Evolutionary conservation across 2,797 vertebrate species (phyloP).

Genomic region (Pipistrellus pygmaeus): DNA sequence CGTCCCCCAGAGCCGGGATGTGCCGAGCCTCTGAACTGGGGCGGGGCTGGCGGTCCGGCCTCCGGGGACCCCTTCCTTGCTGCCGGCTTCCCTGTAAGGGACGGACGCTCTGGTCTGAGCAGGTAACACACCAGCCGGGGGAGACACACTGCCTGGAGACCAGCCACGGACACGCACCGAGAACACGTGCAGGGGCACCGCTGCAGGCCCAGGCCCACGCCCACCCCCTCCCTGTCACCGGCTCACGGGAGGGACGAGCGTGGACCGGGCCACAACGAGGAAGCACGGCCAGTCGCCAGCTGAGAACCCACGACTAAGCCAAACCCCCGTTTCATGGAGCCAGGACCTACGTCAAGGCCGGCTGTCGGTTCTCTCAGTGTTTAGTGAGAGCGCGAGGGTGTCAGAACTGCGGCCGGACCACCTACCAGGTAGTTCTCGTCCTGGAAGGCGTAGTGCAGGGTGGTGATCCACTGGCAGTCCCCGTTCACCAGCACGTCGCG

Average conservation of each 20-base stretch:
- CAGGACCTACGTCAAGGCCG: fast-evolving
- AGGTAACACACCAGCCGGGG: neutral
- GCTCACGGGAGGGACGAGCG: neutral
- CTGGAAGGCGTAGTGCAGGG: slow-evolving; percentile 98
- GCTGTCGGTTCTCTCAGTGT: fast-evolving
- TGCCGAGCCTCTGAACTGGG: neutral
- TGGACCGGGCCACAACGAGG: neutral
- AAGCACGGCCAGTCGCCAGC: neutral
- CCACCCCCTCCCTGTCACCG: neutral
- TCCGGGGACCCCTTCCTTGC: too few species aligned
- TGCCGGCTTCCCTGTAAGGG: neutral
- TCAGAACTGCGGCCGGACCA: fast-evolving
- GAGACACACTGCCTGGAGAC: neutral
- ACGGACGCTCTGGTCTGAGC: neutral
- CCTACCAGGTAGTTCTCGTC: slow-evolving; percentile 97
- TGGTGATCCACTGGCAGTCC: slow-evolving; percentile 99
- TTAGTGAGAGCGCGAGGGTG: too few species aligned
- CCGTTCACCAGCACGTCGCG: slow-evolving; percentile 97
- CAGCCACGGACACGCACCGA: neutral
- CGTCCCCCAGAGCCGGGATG: too few species aligned
- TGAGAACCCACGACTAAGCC: neutral
- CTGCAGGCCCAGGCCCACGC: too few species aligned
- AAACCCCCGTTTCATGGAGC: fast-evolving
- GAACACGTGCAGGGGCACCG: too few species aligned
- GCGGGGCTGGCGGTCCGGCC: neutral